Conservation (phyloP, 1,140 invertebrate species). For the Penaeus vannamei region DNA sequence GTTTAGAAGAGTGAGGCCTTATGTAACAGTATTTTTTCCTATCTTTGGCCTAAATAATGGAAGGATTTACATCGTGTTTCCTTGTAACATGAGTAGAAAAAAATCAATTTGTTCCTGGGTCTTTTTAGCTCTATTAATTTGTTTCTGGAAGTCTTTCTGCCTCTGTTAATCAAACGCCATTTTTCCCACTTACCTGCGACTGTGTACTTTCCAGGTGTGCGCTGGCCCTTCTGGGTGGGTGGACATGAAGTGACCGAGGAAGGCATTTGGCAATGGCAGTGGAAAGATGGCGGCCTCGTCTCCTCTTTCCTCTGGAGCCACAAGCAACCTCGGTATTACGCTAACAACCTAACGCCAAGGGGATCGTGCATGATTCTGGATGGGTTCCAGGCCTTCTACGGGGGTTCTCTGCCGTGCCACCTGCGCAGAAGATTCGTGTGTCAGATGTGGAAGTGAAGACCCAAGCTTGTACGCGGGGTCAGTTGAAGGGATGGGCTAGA, state of each 20-base stretch:
- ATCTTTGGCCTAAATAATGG: too few relatives aligned
- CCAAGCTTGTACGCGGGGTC: too few relatives aligned
- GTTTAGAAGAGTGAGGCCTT: too few relatives aligned
- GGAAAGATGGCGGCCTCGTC: not conserved
- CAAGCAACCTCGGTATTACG: constrained; percentile 23
- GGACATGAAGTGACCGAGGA: constrained; percentile 21
- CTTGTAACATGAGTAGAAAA: too few relatives aligned
- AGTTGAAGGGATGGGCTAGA: too few relatives aligned
- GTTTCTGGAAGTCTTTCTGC: too few relatives aligned
- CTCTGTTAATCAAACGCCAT: not conserved
- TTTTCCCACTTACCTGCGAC: not conserved
- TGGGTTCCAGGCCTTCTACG: constrained; percentile 40
- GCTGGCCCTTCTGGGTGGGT: constrained; percentile 56
- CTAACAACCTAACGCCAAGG: not conserved
- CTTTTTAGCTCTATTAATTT: too few relatives aligned
- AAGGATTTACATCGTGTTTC: too few relatives aligned
- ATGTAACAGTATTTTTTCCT: too few relatives aligned
- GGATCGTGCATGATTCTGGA: constrained; percentile 48
- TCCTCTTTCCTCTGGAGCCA: constrained; percentile 31
- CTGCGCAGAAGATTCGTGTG: constrained; percentile 45
- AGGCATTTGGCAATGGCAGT: constrained; percentile 13
- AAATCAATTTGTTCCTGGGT: too few relatives aligned
- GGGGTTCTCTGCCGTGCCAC: constrained; percentile 44
- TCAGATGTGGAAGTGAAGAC: not conserved
- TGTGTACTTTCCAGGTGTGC: not conserved